Percentiles rank a stretch among this genome's conserved stretches.
Evolutionary conservation across 2,113 vertebrate species (phyloP).

Genomic region (Coracopsis vasa): DNA sequence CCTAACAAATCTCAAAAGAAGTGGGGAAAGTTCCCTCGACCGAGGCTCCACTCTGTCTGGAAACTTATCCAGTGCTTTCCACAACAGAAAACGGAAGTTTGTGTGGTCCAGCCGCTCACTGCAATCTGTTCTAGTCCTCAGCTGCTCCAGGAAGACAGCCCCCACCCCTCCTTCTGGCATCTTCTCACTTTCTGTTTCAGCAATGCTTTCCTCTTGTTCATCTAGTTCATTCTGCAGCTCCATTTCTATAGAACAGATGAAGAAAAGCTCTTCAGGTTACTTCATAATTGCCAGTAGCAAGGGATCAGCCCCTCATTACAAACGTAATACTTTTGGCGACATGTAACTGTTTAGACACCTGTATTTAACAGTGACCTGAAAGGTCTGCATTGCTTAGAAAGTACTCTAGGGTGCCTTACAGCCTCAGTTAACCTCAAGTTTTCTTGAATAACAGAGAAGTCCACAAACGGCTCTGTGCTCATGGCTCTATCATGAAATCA

Average conservation of each 20-base stretch:
- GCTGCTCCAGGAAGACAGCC: slow-evolving; percentile 79
- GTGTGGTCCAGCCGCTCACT: slow-evolving; percentile 86
- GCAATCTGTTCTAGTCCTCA: slow-evolving; percentile 68
- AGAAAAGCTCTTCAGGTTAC: background rate
- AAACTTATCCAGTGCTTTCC: slow-evolving; percentile 87
- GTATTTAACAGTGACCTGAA: background rate
- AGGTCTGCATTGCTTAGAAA: background rate
- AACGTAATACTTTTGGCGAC: background rate
- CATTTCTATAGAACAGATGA: slow-evolving; percentile 75
- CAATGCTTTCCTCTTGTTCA: background rate
- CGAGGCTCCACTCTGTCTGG: slow-evolving; percentile 90
- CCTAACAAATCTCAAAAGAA: slow-evolving; percentile 93
- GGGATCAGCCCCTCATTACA: background rate
- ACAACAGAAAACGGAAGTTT: slow-evolving; percentile 91
- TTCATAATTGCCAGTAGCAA: background rate
- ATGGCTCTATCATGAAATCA: background rate
- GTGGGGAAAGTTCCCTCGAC: slow-evolving; percentile 89
- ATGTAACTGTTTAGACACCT: background rate
- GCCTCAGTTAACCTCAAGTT: background rate
- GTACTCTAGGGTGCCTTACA: background rate
- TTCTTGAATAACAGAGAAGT: background rate
- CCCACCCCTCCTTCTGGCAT: slow-evolving; percentile 74
- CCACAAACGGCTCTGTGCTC: background rate
- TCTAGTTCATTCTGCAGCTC: slow-evolving; percentile 76
- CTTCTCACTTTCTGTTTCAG: slow-evolving; percentile 68